A percentile compares a stretch with the other conserved stretches of the same genome.
phyloP scores from a whole-genome alignment of 2,888 invertebrate species.

The Creontiades dilutus region DNA sequence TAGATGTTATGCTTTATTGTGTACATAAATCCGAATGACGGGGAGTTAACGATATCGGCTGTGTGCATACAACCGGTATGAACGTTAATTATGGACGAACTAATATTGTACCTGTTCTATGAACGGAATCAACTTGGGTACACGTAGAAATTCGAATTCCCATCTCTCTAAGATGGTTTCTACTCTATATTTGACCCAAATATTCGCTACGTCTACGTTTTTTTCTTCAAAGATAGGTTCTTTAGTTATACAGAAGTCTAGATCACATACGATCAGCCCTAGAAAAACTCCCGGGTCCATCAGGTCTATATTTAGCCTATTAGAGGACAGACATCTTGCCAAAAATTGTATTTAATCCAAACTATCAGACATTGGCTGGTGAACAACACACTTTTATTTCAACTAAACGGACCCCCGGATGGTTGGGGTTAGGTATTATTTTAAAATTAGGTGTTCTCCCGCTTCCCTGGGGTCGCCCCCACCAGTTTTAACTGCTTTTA shows the following conservation, averaged over 20 bases:
- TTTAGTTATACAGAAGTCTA: neutral
- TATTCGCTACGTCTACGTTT: neutral
- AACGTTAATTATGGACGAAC: no score
- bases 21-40: no score
- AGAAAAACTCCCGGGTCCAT: slow-evolving; percentile 32
- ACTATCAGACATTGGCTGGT: slow-evolving; percentile 69
- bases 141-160: no score
- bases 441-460: slow-evolving; percentile 61
- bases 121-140: no score
- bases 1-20: no score
- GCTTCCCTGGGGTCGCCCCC: neutral
- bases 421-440: slow-evolving; percentile 57
- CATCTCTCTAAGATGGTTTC: no score
- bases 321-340: slow-evolving; percentile 27
- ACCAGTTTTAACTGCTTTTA: slow-evolving; percentile 32
- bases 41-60: no score
- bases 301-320: slow-evolving; percentile 57
- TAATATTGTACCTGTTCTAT: no score
- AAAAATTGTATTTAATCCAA: slow-evolving; percentile 68
- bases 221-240: neutral
- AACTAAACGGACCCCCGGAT: slow-evolving; percentile 42
- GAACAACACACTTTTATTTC: slow-evolving; percentile 69
- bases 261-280: slow-evolving; percentile 16
- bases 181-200: no score
- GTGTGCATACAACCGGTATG: no score